Conservation (phyloP, 1,140 invertebrate species). For the Eulimnadia texana region DNA sequence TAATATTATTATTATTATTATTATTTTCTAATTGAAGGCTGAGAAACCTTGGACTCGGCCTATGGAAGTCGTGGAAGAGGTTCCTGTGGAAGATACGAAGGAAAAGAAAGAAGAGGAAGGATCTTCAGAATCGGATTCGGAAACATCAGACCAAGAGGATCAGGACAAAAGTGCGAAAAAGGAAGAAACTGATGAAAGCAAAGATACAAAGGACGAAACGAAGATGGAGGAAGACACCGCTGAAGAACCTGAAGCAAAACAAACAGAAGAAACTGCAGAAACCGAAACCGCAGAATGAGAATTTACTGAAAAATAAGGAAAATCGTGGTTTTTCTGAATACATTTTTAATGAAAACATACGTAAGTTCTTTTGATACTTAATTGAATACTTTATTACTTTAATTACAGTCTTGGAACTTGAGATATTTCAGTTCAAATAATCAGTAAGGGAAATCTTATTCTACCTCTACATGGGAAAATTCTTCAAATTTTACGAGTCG, state of each 20-base stretch:
- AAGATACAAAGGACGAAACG: constrained; percentile 18
- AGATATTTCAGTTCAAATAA: no score
- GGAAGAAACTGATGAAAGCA: constrained; percentile 14
- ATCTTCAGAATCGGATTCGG: constrained; percentile 22
- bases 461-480: no score
- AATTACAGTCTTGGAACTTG: no score
- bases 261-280: no score
- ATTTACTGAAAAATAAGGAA: neutral
- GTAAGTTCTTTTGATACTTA: no score
- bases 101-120: constrained; percentile 29
- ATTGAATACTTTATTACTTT: no score
- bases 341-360: no score
- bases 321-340: no score
- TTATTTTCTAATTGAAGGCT: neutral
- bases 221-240: neutral
- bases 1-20: neutral
- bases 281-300: neutral
- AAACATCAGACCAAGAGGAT: constrained; percentile 15
- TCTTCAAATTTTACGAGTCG: no score
- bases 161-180: constrained; percentile 10
- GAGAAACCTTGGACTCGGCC: constrained; percentile 6
- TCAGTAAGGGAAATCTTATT: no score
- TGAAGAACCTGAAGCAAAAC: neutral
- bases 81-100: neutral
- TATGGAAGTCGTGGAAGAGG: constrained; percentile 4